phyloP scores from a whole-genome alignment of 2,888 invertebrate genomes.

The Octodonta nipae region DNA sequence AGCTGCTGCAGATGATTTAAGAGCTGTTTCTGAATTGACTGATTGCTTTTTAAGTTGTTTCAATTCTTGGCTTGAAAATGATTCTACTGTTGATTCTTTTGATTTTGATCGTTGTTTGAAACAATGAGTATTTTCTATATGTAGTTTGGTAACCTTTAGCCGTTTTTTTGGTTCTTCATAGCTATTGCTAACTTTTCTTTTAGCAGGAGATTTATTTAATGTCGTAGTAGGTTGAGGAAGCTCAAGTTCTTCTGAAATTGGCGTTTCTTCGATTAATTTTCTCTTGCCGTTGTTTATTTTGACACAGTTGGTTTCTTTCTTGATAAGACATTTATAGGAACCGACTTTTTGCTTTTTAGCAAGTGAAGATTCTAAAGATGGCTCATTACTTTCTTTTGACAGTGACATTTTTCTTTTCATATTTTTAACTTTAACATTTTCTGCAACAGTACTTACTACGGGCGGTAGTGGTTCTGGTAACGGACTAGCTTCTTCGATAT shows the following conservation, averaged over 20 bases:
- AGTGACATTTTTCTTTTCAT: slow-evolving; percentile 40
- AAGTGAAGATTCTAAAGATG: slow-evolving; percentile 14
- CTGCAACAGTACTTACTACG: slow-evolving; percentile 31
- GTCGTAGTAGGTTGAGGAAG: no score
- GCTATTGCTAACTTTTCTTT: slow-evolving; percentile 33
- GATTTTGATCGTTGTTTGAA: slow-evolving; percentile 7
- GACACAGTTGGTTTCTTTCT: slow-evolving; percentile 36
- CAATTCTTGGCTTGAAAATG: slow-evolving; percentile 12
- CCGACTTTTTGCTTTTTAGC: slow-evolving; percentile 26
- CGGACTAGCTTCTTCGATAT: slow-evolving; percentile 5
- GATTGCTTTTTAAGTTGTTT: slow-evolving; percentile 9
- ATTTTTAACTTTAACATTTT: slow-evolving; percentile 35
- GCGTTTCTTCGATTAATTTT: slow-evolving; percentile 34
- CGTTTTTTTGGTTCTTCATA: slow-evolving; percentile 12
- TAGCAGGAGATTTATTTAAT: slow-evolving; percentile 35
- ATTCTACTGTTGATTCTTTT: slow-evolving; percentile 6
- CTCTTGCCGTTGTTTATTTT: slow-evolving; percentile 36
- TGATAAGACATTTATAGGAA: slow-evolving; percentile 36
- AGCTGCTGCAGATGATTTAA: slow-evolving; percentile 28
- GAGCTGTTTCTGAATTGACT: slow-evolving; percentile 9
- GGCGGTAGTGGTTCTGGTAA: slow-evolving; percentile 19
- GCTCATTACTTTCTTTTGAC: slow-evolving; percentile 17
- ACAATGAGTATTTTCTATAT: slow-evolving; percentile 26
- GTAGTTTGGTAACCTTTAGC: slow-evolving; percentile 24
- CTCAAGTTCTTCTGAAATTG: slow-evolving; percentile 28